Conservation (phyloP, 1,140 invertebrate species). For the Rhysida immarginata region DNA sequence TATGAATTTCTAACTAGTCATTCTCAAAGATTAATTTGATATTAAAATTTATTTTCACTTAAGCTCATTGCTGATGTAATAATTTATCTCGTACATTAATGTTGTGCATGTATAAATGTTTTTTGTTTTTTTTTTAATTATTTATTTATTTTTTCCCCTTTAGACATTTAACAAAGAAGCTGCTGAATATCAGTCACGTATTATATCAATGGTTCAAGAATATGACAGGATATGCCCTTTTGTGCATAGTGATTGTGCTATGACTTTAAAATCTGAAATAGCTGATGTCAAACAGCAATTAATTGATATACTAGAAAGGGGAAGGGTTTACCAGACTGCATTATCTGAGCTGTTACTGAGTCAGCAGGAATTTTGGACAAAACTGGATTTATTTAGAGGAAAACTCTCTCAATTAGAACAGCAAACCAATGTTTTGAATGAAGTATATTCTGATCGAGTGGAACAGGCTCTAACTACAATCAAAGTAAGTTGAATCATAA, state of each 20-base stretch:
- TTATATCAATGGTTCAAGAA: conserved; percentile 58
- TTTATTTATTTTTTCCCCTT: conserved; percentile 2
- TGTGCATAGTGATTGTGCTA: conserved; percentile 56
- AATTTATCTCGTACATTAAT: not conserved
- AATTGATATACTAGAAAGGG: conserved; percentile 49
- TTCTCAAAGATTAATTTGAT: no score
- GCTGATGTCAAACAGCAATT: conserved; percentile 53
- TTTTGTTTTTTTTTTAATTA: conserved; percentile 2
- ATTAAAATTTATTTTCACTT: no score
- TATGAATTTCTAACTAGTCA: no score
- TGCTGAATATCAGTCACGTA: conserved; percentile 59
- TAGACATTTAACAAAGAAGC: conserved; percentile 60
- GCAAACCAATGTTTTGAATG: conserved; percentile 58
- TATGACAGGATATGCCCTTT: conserved; percentile 58
- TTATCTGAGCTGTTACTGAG: conserved; percentile 58
- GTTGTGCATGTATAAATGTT: not conserved
- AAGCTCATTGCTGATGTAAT: not conserved
- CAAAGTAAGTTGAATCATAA: conserved; percentile 40
- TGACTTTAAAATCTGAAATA: conserved; percentile 49
- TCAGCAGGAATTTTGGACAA: conserved; percentile 66
- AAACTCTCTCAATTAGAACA: conserved; percentile 64
- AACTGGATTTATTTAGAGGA: conserved; percentile 60
- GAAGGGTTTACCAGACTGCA: conserved; percentile 54
- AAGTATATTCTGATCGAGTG: conserved; percentile 60
- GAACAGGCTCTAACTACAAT: conserved; percentile 59